phyloP scores from a whole-genome alignment of 1,140 invertebrate genomes.

The Sitobion miscanthi region DNA sequence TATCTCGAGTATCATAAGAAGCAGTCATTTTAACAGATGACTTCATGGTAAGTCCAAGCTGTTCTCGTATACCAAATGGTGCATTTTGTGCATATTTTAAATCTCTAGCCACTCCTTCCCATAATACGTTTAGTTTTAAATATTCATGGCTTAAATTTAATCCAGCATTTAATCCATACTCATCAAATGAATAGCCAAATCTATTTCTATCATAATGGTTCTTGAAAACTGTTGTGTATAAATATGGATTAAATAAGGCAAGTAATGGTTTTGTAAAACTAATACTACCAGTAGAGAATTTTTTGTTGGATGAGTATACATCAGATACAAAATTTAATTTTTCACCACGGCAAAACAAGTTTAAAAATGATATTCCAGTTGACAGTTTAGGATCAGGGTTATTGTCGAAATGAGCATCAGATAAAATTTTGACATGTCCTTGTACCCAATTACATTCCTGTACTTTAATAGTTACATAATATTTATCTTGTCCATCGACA shows the following conservation, averaged over 20 bases:
- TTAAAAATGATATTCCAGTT: constrained; percentile 35
- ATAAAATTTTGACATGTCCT: constrained; percentile 12
- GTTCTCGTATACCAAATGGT: constrained; percentile 81
- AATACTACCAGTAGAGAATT: constrained; percentile 40
- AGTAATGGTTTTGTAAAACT: constrained; percentile 45
- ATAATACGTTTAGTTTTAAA: constrained; percentile 12
- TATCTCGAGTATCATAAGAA: constrained; percentile 79
- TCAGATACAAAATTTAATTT: constrained; percentile 40
- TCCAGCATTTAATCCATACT: constrained; percentile 34
- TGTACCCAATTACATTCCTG: constrained; percentile 41
- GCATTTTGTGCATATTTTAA: constrained; percentile 63
- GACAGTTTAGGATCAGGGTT: constrained; percentile 41
- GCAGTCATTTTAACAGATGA: constrained; percentile 81
- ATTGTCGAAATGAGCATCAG: constrained; percentile 18
- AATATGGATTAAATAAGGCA: constrained; percentile 22
- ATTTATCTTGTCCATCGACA: constrained; percentile 26
- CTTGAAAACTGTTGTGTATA: constrained; percentile 40
- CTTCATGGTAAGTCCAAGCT: constrained; percentile 84
- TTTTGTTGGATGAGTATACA: constrained; percentile 43
- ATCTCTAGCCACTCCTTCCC: constrained; percentile 46
- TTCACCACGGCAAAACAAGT: constrained; percentile 47
- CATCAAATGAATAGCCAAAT: constrained; percentile 44
- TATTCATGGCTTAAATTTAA: constrained; percentile 18
- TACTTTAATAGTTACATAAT: constrained; percentile 31
- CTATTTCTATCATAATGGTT: constrained; percentile 29